Conservation (phyloP, 2,797 vertebrate genomes). For the Acanthiza pusilla region DNA sequence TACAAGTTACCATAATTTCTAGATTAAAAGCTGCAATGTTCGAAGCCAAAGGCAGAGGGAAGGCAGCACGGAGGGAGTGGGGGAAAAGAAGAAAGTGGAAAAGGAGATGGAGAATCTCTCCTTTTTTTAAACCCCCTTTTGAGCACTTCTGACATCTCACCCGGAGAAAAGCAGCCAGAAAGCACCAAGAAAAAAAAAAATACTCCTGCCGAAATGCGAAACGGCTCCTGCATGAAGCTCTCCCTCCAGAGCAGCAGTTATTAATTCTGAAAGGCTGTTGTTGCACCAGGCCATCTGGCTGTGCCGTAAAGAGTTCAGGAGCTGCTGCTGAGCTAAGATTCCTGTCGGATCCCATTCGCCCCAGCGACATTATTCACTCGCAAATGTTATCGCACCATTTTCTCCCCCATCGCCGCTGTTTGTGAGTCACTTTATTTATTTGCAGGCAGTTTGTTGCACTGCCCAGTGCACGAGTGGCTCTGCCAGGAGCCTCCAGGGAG, state of each 20-base stretch:
- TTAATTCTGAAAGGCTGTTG: conserved; percentile 81
- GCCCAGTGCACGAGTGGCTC: not conserved
- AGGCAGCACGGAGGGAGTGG: conserved; percentile 52
- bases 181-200: not conserved
- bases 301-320: conserved; percentile 62
- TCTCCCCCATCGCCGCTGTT: not conserved
- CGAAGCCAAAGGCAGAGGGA: conserved; percentile 73
- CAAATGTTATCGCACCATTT: conserved; percentile 26
- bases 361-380: conserved; percentile 51
- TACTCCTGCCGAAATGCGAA: conserved; percentile 63
- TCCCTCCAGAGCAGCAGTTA: conserved; percentile 76
- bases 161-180: conserved; percentile 45
- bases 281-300: conserved; percentile 78
- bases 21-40: conserved; percentile 85
- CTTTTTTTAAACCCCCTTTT: not conserved
- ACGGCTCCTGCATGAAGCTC: conserved; percentile 66
- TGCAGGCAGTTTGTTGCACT: not conserved
- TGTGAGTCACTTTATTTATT: not conserved
- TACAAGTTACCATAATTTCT: conserved; percentile 84
- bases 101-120: not conserved
- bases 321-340: conserved; percentile 67
- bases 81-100: conserved; percentile 5
- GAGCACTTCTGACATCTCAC: conserved; percentile 37
- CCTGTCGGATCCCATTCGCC: conserved; percentile 45
- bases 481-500: conserved; percentile 1